Percentiles rank a stretch among this genome's conserved stretches.
phyloP scores from a whole-genome alignment of 2,888 invertebrate species.

The Lasioglossum figueresi region DNA sequence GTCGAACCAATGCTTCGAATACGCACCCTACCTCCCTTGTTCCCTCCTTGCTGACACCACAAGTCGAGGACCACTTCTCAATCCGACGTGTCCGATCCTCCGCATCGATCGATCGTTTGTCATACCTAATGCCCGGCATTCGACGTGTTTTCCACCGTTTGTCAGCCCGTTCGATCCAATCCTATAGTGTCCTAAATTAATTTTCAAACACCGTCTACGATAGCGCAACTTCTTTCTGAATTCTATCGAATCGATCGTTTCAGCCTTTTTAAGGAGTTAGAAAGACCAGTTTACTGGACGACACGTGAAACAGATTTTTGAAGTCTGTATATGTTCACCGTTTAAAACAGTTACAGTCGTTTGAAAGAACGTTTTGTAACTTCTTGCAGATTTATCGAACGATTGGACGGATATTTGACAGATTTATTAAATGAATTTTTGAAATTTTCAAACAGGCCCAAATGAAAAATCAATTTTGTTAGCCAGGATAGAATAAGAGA shows the following conservation, averaged over 20 bases:
- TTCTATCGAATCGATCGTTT: not conserved
- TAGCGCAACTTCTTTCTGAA: not conserved
- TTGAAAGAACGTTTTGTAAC: too few relatives aligned
- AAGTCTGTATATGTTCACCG: too few relatives aligned
- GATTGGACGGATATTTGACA: too few relatives aligned
- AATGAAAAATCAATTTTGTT: not conserved
- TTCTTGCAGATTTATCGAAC: too few relatives aligned
- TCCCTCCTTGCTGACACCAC: conserved; percentile 10
- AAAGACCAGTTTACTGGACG: not conserved
- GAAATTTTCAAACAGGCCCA: too few relatives aligned
- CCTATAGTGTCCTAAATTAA: not conserved
- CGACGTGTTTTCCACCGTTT: conserved; percentile 24
- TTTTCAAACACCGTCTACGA: not conserved
- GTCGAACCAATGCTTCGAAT: conserved; percentile 52
- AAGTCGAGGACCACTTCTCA: conserved; percentile 25
- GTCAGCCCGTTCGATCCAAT: conserved; percentile 1
- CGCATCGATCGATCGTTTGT: conserved; percentile 58
- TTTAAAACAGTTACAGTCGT: too few relatives aligned
- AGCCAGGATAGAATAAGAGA: not conserved
- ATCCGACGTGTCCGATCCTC: not conserved
- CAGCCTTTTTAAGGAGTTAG: not conserved
- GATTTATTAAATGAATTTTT: too few relatives aligned
- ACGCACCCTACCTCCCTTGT: not conserved
- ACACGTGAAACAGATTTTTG: not conserved
- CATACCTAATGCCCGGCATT: conserved; percentile 35